Evolutionary conservation across 2,888 invertebrate genomes (phyloP).

Genomic region (Lasius fuliginosus): DNA sequence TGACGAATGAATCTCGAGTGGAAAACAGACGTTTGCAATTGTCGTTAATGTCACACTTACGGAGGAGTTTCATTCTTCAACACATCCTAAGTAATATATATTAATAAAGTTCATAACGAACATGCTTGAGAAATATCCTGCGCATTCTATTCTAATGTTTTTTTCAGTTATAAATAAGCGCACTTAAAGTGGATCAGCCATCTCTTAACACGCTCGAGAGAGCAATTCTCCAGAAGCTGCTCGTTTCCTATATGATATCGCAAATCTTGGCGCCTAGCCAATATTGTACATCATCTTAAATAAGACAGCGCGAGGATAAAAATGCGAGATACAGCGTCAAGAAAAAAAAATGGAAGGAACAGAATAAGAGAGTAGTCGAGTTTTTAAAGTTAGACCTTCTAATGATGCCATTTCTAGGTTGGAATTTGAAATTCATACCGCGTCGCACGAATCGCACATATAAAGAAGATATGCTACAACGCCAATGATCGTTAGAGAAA

Average conservation of each 20-base stretch:
- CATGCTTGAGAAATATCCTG: neutral
- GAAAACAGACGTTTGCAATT: neutral
- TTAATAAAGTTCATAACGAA: neutral
- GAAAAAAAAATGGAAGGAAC: neutral
- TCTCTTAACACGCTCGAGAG: neutral
- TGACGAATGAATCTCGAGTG: neutral
- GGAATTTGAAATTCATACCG: slow-evolving; percentile 70
- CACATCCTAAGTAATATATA: slow-evolving; percentile 4
- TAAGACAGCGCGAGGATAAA: slow-evolving; percentile 18
- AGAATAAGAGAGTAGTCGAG: neutral
- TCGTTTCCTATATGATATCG: slow-evolving; percentile 25
- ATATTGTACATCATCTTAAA: slow-evolving; percentile 27
- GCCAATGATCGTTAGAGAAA: slow-evolving; percentile 29
- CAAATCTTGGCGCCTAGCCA: slow-evolving; percentile 48
- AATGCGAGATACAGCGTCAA: neutral
- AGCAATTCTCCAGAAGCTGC: slow-evolving; percentile 40
- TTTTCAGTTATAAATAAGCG: slow-evolving; percentile 29
- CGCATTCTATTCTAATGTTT: slow-evolving; percentile 40
- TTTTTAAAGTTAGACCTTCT: slow-evolving; percentile 42
- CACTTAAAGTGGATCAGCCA: slow-evolving; percentile 32
- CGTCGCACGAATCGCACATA: slow-evolving; percentile 4
- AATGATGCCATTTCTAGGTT: slow-evolving; percentile 55
- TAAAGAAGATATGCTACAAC: slow-evolving; percentile 29
- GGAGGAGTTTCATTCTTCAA: neutral
- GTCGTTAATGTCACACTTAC: slow-evolving; percentile 8